Conservation (phyloP, 2,888 invertebrate genomes). For the Apamea crenata region DNA sequence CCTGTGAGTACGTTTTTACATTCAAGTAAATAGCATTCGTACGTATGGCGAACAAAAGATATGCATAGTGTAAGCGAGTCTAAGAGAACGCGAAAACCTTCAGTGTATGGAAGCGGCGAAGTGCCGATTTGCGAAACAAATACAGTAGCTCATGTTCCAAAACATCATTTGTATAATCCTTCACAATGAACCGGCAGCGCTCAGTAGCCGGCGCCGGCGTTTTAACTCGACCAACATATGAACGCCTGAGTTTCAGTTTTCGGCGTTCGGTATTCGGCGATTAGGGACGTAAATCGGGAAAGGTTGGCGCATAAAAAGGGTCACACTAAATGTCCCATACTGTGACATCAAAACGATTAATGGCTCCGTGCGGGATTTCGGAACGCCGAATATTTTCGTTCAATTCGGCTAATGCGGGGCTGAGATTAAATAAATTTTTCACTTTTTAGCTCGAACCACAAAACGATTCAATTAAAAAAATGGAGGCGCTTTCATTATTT, state of each 20-base stretch:
- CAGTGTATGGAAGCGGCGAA: constrained; percentile 27
- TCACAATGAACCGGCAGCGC: constrained; percentile 69
- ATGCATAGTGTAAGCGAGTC: constrained; percentile 43
- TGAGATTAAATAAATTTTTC: constrained; percentile 81
- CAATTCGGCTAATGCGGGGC: constrained; percentile 83
- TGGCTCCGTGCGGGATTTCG: constrained; percentile 83
- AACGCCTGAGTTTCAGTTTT: constrained; percentile 79
- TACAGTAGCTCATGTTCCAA: constrained; percentile 66
- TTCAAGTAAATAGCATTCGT: constrained; percentile 46
- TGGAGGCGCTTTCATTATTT: constrained; percentile 62
- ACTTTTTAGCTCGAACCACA: constrained; percentile 71
- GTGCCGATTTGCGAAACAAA: constrained; percentile 55
- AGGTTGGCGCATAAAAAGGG: constrained; percentile 87
- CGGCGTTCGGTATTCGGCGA: constrained; percentile 80
- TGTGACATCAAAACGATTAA: constrained; percentile 90
- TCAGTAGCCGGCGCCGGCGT: constrained; percentile 74
- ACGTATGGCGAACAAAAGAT: constrained; percentile 42
- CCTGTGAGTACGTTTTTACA: constrained; percentile 49
- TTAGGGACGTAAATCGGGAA: constrained; percentile 84
- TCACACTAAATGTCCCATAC: constrained; percentile 90
- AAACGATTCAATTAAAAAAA: constrained; percentile 70
- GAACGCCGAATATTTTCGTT: constrained; percentile 85
- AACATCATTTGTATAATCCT: constrained; percentile 71
- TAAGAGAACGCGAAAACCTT: constrained; percentile 27
- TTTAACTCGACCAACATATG: constrained; percentile 76